Evolutionary conservation across 2,888 invertebrate genomes (phyloP), one percentile per base, ranked within the genome.

Genomic region (Drosophila histrio): DNA sequence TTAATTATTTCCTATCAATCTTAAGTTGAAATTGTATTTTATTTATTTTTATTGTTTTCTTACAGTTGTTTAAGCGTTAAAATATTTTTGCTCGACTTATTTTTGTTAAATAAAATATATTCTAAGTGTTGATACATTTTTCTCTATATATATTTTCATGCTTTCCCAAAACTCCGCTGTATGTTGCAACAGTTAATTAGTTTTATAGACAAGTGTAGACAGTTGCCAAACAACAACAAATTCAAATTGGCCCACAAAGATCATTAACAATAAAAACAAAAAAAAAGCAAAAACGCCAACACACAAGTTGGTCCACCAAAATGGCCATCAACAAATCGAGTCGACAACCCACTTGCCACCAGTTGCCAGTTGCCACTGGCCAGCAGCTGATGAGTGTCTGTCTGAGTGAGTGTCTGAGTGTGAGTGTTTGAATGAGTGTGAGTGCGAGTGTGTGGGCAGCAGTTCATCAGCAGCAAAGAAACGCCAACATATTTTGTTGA

Each of bases 221-320:
- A 47, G 47, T 17, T 43, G 54, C 32, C 13, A 53, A n/a, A n/a
- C n/a, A n/a, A n/a, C n/a, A n/a, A n/a, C n/a, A n/a, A 15, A 43
- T 15, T 50, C 39, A 41, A 39, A 24, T 30, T 44, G 30, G 26
- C n/a, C 38, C 43, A 34, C 32, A 56, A 44, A 60, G 63, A 72
- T 72, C 80, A 79, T 85, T 82, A 85, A 71, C 52, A 62, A 39
- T 19, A n/a, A 39, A n/a, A n/a, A n/a, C 17, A 24, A 44, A 6
- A 26, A 19, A 19, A 30, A 46, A n/a, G 11, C 46, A 9, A 38
- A 52, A 34, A 84, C 76, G 84, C 83, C 83, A 82, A 83, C 85
- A 53, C 63, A 52, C 47, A 30, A 59, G 39, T 54, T 39, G 47
- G 49, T 41, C 36, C 65, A 49, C 50, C 87, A 85, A 79, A 85